Evolutionary conservation across 2,888 invertebrate genomes (phyloP), one percentile per base, ranked within the genome.

Genomic region (Azorinus chamasolen): DNA sequence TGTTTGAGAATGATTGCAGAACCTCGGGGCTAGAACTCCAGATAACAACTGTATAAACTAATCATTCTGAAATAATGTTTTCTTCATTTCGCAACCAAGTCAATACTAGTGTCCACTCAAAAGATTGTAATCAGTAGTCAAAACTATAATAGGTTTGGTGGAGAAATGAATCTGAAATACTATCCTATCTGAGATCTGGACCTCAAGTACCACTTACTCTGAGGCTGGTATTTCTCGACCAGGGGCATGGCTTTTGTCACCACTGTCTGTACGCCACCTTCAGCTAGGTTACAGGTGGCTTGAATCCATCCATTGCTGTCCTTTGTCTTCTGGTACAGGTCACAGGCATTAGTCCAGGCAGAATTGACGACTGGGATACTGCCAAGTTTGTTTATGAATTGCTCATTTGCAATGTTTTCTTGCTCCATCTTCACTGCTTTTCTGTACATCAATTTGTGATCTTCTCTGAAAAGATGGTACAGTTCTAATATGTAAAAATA

Each of bases 321-420:
- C 94, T 97, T 97, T 58, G 97, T 95, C 91, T 93, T 95, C 73
- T 94, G 94, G 91, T 97, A 97, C 62, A 96, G 93, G 88, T 95
- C 95, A 89, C 96, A 96, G 0, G 96, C 96, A 71, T 96, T 95
- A 63, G 94, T 95, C 87, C 96, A 95, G 50, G 97, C 95, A 43
- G 95, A 95, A 90, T 96, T 96, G n/a, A 97, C 96, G 66, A 97
- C 95, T 0, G 97, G 97, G 55, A 97, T 95, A 83, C 95, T 95
- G 14, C 95, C 95, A 51, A 97, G 95, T 81, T 97, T 94, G 54
- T 95, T 95, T 16, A 97, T 95, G 66, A 96, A 95, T 57, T 88
- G 85, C 20, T 88, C 86, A 1, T 86, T 73, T 4, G 77, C 68
- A 58, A 79, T 80, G 77, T 82, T 83, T 73, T 77, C 79, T 68